Evolutionary conservation across 2,888 invertebrate genomes (phyloP), one percentile per base, ranked within the genome.

Genomic region (Gasteruption jaculator): DNA sequence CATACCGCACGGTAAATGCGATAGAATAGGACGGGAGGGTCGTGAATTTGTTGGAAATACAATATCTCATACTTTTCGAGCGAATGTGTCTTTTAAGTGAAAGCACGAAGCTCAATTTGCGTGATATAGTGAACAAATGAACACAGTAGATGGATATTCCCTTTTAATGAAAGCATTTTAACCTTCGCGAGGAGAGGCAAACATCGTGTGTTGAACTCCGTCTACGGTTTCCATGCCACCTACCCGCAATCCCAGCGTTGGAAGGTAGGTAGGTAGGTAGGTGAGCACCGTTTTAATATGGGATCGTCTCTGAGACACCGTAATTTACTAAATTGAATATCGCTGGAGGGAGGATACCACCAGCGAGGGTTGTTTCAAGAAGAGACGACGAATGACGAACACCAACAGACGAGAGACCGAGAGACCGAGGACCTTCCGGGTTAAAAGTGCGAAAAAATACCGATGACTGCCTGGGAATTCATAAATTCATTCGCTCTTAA

Each of bases 281-380:
- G 33, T 39, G 46, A 47, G 50, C 50, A 43, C 47, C 51, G 49
- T 54, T 57, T 56, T 56, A 56, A 57, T 56, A 46, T 48, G 43
- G 40, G 47, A 50, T 52, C 49, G 48, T n/a, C 16, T 48, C 49
- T 45, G 46, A 48, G 43, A 53, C 50, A 51, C 47, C 50, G 52
- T 56, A 56, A 60, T 57, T 60, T 58, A 52, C 45, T 45, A 53
- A 58, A 58, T 59, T 58, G 58, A 58, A 60, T 59, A 58, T 54
- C 48, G 52, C 59, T 51, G 52, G 45, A 31, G 52, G 54, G 49
- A 48, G 46, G 48, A 43, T 52, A 42, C 21, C 24, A 36, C n/a
- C n/a, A n/a, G n/a, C n/a, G n/a, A n/a, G n/a, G n/a, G n/a, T n/a
- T n/a, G n/a, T n/a, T n/a, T n/a, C n/a, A n/a, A n/a, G n/a, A n/a